Conservation (phyloP, 64 coral and sea anemone species). For the Pachyseris speciosa region DNA sequence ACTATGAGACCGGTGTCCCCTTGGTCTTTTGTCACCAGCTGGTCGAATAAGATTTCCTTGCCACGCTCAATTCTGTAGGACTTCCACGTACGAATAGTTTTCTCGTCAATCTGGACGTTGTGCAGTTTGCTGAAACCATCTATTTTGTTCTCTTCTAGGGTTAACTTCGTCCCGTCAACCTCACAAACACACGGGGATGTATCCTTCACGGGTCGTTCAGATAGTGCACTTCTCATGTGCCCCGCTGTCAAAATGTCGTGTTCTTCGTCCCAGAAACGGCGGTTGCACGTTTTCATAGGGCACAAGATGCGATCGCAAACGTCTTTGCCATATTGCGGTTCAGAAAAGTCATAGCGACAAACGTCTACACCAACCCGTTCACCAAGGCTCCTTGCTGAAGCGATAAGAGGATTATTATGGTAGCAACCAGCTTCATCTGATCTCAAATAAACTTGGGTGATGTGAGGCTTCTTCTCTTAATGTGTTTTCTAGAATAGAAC, state of each 20-base stretch:
- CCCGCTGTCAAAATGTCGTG: slow-evolving; percentile 1
- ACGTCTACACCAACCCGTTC: slow-evolving; percentile 8
- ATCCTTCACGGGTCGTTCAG: slow-evolving; percentile 26
- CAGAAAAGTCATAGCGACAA: slow-evolving; percentile 39
- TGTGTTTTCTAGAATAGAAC: slow-evolving; percentile 36
- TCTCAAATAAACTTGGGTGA: slow-evolving; percentile 20
- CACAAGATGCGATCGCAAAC: no score
- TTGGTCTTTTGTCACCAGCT: slow-evolving; percentile 1
- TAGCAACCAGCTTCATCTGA: slow-evolving; percentile 52
- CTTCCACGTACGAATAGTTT: no score
- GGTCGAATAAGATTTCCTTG: neutral
- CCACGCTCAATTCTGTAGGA: neutral
- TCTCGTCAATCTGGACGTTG: slow-evolving; percentile 27
- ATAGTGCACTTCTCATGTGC: slow-evolving; percentile 22
- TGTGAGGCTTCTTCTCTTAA: slow-evolving; percentile 14
- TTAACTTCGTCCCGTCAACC: slow-evolving; percentile 13
- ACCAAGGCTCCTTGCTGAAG: slow-evolving; percentile 3
- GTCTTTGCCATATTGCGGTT: no score
- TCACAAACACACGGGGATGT: slow-evolving; percentile 10
- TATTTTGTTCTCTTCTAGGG: slow-evolving; percentile 19
- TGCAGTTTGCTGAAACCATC: no score
- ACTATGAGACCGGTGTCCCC: slow-evolving; percentile 44
- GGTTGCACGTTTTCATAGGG: slow-evolving; percentile 28
- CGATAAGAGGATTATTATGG: slow-evolving; percentile 27
- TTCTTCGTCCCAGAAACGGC: neutral